Base-by-base conservation (phyloP, 2,888 invertebrate genomes). In the Timema cristinae region DNA sequence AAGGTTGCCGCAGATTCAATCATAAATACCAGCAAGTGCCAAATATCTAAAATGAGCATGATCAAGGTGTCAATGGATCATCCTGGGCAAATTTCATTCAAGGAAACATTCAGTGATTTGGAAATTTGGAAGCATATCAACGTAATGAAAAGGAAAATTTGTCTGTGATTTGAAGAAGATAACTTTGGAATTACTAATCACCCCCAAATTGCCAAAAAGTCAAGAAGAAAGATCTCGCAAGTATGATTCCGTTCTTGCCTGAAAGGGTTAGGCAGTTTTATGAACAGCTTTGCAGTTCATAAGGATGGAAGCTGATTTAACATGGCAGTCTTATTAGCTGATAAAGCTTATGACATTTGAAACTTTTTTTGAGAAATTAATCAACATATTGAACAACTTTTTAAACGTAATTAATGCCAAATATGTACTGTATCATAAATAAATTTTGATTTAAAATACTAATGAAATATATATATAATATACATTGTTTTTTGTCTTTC, bases 91-190 rank as follows among this genome's bases (percentile, higher is more conserved):
- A 68, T 67, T 51, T 15, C 52, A 16, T 8, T 68, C 6, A 68
- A 68, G 51, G 15, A 1, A n/a, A 68, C 52, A 51, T 51, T 51
- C 16, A 8, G 50, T 16, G 32, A 15, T 0, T 67, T 50, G 50
- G 67, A 67, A 47, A n/a, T n/a, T 49, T 67, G 67, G 67, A 49
- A 50, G 50, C 50, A 47, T 51, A n/a, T 68, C 52, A n/a, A n/a
- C 1, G 52, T 15, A 51, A 16, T 51, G 16, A 68, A 68, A 11
- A 68, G 67, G 67, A 51, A 50, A 68, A 68, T 9, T 15, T 2
- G 67, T 63, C 47, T 32, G 32, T 63, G 4, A 63, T 63, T 11
- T 16, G 9, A 5, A 63, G 63, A 63, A 63, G 13, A 8, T 48
- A 47, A 48, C n/a, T 63, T 5, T 48, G 10, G 32, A 2, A 6